Conservation (phyloP, 2,888 invertebrate genomes). For the Eurois occulta region DNA sequence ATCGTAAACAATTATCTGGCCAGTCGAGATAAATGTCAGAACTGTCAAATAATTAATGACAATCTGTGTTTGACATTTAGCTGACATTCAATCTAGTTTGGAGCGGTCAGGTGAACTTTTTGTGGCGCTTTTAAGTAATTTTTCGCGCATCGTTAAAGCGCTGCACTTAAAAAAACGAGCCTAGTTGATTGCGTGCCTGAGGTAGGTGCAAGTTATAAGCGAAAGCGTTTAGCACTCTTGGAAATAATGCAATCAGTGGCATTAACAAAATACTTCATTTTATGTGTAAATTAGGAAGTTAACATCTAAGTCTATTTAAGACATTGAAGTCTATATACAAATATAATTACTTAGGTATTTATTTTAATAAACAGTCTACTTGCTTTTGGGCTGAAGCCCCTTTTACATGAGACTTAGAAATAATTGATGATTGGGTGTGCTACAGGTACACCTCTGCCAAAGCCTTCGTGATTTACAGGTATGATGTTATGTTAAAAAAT, state of each 20-base stretch:
- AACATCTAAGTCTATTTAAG: neutral
- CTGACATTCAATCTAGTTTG: constrained; percentile 59
- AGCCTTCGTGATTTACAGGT: no score
- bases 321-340: no score
- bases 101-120: constrained; percentile 36
- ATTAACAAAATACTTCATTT: neutral
- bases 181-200: constrained; percentile 48
- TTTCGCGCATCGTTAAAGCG: constrained; percentile 54
- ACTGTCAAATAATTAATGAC: constrained; percentile 42
- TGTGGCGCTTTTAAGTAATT: constrained; percentile 41
- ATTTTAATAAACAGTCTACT: neutral
- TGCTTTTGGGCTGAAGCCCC: neutral
- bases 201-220: constrained; percentile 12
- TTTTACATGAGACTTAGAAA: neutral
- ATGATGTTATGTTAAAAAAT: no score
- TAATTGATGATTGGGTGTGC: neutral
- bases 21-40: constrained; percentile 27
- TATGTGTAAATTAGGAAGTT: neutral
- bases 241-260: neutral
- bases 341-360: neutral
- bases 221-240: neutral
- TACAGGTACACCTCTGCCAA: no score
- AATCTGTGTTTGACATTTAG: constrained; percentile 46
- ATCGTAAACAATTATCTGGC: constrained; percentile 11
- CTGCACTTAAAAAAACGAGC: constrained; percentile 48